Percentiles rank a stretch among this genome's conserved stretches.
phyloP scores from a whole-genome alignment of 2,113 vertebrate species.

The Trinectes maculatus region DNA sequence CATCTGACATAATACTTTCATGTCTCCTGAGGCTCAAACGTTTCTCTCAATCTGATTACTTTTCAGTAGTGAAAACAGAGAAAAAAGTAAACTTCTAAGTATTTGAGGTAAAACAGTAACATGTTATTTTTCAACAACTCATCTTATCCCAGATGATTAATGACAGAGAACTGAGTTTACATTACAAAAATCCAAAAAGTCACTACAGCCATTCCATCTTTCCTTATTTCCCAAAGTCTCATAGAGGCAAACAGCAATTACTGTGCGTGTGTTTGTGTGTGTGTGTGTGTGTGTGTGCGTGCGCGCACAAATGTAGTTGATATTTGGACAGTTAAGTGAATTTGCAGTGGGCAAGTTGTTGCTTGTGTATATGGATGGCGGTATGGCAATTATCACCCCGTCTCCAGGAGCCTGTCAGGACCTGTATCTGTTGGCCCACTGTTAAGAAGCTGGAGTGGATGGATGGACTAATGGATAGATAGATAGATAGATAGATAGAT shows the following conservation, averaged over 20 bases:
- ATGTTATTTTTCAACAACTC: too few species aligned
- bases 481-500: background rate
- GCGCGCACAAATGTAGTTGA: constrained; percentile 73
- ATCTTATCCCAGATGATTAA: too few species aligned
- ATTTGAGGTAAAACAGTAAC: too few species aligned
- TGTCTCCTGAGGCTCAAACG: background rate
- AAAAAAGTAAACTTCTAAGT: too few species aligned
- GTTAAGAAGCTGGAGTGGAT: constrained; percentile 14
- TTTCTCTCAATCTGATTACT: background rate
- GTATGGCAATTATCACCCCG: constrained; percentile 96
- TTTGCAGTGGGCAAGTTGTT: constrained; percentile 90
- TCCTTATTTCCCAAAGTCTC: constrained; percentile 16
- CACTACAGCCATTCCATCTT: constrained; percentile 1
- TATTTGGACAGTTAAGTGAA: constrained; percentile 91
- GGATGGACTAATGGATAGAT: constrained; percentile 14
- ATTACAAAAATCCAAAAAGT: too few species aligned
- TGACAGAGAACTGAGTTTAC: too few species aligned
- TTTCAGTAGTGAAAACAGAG: background rate
- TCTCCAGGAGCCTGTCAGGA: constrained; percentile 84
- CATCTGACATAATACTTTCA: background rate
- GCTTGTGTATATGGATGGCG: constrained; percentile 89
- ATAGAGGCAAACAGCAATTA: constrained; percentile 52
- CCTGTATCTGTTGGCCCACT: constrained; percentile 81
- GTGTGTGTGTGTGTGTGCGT: constrained; percentile 11
- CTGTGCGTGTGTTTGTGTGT: background rate